phyloP scores from a whole-genome alignment of 2,888 invertebrate species.

The Lottia scabra region DNA sequence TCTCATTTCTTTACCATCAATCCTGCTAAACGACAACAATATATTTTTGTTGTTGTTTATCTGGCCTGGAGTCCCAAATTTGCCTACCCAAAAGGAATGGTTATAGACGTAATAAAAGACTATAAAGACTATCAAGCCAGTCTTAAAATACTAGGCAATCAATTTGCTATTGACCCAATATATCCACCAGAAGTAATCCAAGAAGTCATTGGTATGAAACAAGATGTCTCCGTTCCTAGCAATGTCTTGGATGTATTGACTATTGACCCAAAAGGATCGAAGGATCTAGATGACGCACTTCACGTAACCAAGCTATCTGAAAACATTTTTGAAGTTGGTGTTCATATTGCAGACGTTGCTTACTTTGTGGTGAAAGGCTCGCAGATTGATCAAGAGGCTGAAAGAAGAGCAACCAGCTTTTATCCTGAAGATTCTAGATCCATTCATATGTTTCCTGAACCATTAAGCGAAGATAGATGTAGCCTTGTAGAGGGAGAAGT shows the following conservation, averaged over 20 bases:
- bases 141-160: conserved; percentile 20
- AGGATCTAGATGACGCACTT: conserved; percentile 42
- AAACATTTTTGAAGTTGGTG: conserved; percentile 30
- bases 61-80: conserved; percentile 35
- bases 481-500: conserved; percentile 32
- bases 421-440: conserved; percentile 26
- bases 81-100: conserved; percentile 43
- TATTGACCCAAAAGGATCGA: conserved; percentile 37
- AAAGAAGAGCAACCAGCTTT: conserved; percentile 31
- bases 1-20: conserved; percentile 26
- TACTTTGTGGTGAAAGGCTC: conserved; percentile 29
- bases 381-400: conserved; percentile 37
- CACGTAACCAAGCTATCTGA: conserved; percentile 22
- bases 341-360: conserved; percentile 44
- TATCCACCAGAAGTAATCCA: neutral
- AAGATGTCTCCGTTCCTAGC: neutral
- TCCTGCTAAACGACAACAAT: conserved; percentile 34
- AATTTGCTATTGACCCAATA: conserved; percentile 6
- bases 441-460: conserved; percentile 40
- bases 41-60: conserved; percentile 42
- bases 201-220: neutral
- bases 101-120: conserved; percentile 35
- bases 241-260: conserved; percentile 32
- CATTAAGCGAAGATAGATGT: conserved; percentile 25
- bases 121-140: conserved; percentile 21